Base-by-base conservation (phyloP, 2,113 vertebrate species). In the Oxyura jamaicensis region DNA sequence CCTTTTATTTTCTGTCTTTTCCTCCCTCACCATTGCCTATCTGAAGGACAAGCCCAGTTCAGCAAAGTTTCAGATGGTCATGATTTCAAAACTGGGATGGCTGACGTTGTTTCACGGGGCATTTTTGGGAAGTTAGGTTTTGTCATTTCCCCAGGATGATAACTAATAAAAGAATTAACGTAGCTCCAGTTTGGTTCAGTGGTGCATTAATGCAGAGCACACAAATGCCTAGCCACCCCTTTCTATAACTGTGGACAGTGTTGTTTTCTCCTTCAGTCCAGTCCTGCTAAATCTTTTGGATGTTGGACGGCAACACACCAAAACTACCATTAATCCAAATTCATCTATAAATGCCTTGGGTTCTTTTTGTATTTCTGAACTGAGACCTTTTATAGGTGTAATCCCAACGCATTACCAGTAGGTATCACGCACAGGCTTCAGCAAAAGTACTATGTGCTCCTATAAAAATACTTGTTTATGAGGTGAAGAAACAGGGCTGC, bases 331-430 rank as follows among this genome's bases (percentile, higher is more conserved):
- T 5, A 41, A 62, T 31, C 67, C 13, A 17, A 67, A 36, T 1
- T 0, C 33, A 62, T 14, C 35, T 26, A 11, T 8, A 2, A 62
- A 39, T 4, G 10, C 5, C 11, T 0, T n/a, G 28, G 42, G 18
- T 19, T 50, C 7, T 28, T 53, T 12, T 16, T 17, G 10, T 48
- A 35, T 29, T 25, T 53, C 75, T 79, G 62, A 74, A 39, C 13
- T 8, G 8, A 52, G 46, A 41, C 13, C 52, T 35, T 75, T 50
- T 5, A 12, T 5, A 39, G 52, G 0, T 46, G 26, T 16, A 69
- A 77, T 67, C 44, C 65, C 36, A 8, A 62, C 41, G 36, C 20
- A 7, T 23, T 14, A n/a, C 11, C 66, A 41, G 79, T 3, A 59
- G 4, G 66, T 72, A 52, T 55, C 69, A 29, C 0, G 14, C 11